Conservation (phyloP, 2,888 invertebrate genomes). For the Drosophila emarginata region DNA sequence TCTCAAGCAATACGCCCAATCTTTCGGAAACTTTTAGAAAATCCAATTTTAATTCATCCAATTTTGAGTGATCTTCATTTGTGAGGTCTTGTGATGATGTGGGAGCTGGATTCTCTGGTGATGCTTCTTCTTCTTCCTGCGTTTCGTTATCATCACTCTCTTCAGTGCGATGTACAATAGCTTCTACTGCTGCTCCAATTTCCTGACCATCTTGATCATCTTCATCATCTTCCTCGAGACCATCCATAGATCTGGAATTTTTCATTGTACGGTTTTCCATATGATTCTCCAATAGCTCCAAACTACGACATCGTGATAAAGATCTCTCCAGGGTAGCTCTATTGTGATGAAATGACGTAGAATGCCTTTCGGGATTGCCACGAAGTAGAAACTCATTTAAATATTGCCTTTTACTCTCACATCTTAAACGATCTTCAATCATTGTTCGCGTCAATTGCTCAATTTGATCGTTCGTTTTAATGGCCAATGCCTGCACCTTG, state of each 20-base stretch:
- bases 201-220: background rate
- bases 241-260: constrained; percentile 84
- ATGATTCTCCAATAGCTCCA: constrained; percentile 85
- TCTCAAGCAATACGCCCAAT: constrained; percentile 76
- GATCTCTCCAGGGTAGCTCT: constrained; percentile 84
- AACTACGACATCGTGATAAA: constrained; percentile 87
- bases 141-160: constrained; percentile 52
- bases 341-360: constrained; percentile 83
- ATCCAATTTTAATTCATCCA: constrained; percentile 71
- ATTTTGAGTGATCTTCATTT: constrained; percentile 53
- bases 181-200: constrained; percentile 46
- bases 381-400: constrained; percentile 88
- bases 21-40: constrained; percentile 77
- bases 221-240: constrained; percentile 62
- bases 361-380: constrained; percentile 85
- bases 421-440: constrained; percentile 79
- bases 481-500: constrained; percentile 90
- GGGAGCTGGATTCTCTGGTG: background rate
- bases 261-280: constrained; percentile 65
- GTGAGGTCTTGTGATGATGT: background rate
- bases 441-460: constrained; percentile 85
- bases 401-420: constrained; percentile 85
- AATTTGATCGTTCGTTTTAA: constrained; percentile 88
- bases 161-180: constrained; percentile 48
- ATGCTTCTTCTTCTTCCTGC: constrained; percentile 4